Base-by-base conservation (phyloP, 2,113 vertebrate species). In the Chloroceryle aenea region DNA sequence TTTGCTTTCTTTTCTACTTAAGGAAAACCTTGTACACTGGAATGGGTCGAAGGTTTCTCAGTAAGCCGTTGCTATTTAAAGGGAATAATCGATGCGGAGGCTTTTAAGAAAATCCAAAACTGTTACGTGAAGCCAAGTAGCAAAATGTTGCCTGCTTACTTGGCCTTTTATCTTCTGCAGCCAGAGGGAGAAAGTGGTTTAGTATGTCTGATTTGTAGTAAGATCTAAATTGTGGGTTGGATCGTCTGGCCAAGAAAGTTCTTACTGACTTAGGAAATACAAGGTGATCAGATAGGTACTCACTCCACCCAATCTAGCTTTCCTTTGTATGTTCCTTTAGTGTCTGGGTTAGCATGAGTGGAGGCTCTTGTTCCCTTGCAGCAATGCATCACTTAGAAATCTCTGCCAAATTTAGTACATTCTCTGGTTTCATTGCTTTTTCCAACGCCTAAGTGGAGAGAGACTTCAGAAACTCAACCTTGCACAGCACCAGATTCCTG, bases 341-440 rank as follows among this genome's bases (percentile, higher is more conserved):
- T 89, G 88, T 62, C 85, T 93, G 85, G 64, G 47, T 72, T 90
- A 79, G 80, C 43, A 2, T 55, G 61, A 94, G 75, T 88, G 53
- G 83, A 84, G 90, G 50, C 84, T 90, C 91, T 95, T 62, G 76
- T 84, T 95, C 91, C 71, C 86, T 96, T 56, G 64, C n/a, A 97
- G 94, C 76, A 94, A 95, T 90, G 89, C 62, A 94, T 95, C 90
- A 67, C 94, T 97, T 93, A 88, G 85, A 92, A 96, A 88, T 52
- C 90, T 56, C 72, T 86, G 97, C 97, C 97, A 96, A 85, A 95
- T 93, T 95, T 95, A 98, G 97, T 92, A 95, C 63, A 23, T 85
- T 8, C 94, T 97, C 92, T 38, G 62, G 67, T 98, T 98, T 98
- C 97, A 86, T 59, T 94, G 81, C 89, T 95, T 93, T 95, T 95